A percentile compares a stretch with the other conserved stretches of the same genome.
phyloP scores from a whole-genome alignment of 2,113 vertebrate species.

The Lamprologus speciosus region DNA sequence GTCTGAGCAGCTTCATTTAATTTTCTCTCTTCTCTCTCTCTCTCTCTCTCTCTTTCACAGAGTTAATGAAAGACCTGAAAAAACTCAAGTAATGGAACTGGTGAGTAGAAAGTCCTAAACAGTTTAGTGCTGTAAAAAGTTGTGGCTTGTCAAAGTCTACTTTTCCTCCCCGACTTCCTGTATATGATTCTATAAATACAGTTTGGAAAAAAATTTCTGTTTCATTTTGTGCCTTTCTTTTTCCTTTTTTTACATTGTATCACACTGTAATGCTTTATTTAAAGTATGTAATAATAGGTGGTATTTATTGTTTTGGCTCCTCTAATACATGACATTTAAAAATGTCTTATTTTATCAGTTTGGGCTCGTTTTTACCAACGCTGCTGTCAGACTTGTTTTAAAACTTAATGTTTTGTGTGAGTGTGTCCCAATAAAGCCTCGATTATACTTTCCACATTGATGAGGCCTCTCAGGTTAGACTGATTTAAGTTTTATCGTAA shows the following conservation, averaged over 20 bases:
- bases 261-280: not conserved
- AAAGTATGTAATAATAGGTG: not conserved
- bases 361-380: not conserved
- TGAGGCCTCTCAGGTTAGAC: not conserved
- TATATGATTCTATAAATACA: not conserved
- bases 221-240: not conserved
- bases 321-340: rapidly evolving
- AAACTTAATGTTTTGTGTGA: not conserved
- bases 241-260: not conserved
- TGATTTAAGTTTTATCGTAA: not conserved
- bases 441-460: not conserved
- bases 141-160: not conserved
- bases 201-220: rapidly evolving
- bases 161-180: not conserved
- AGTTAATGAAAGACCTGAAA: conserved; percentile 71
- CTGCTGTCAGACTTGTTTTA: not conserved
- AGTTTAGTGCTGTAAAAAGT: not conserved
- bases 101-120: conserved; percentile 62
- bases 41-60: conserved; percentile 38
- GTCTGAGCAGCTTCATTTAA: not conserved
- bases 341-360: not conserved
- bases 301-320: not conserved
- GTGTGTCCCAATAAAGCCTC: not conserved
- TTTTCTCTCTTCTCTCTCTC: not conserved
- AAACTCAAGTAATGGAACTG: conserved; percentile 78